Evolutionary conservation across 2,113 vertebrate species (phyloP), one percentile per base, ranked within the genome.

Genomic region (Crotalus horridus): DNA sequence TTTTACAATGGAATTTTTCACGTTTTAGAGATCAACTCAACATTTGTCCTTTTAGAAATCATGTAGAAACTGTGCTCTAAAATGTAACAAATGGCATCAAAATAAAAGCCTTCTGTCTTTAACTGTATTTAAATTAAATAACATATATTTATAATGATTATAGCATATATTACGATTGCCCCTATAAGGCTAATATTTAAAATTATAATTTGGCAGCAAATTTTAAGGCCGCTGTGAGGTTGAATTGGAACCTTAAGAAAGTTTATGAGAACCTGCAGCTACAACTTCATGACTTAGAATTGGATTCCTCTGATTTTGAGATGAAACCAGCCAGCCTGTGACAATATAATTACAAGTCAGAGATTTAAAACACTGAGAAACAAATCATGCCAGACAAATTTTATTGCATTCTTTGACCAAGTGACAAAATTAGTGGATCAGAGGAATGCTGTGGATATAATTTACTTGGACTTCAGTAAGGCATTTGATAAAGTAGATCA

Each of bases 311-410:
- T 39, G 92, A 51, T 33, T 12, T 94, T 4, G 26, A 86, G n/a
- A 56, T 91, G 61, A 95, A 95, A 93, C 1, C 56, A 94, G 61
- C 85, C 46, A 10, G 6, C 26, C 24, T 89, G 4, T 55, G 94
- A 64, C 6, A 39, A 9, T 39, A 0, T 85, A 91, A 88, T 93
- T 92, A 9, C 26, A 86, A 89, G 39, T 81, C 87, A 5, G 9
- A 88, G 26, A 89, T 90, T 29, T 13, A 56, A 94, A 93, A 24
- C 21, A 7, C 94, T 13, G 90, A 90, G 93, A 89, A 43, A 43
- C 43, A 43, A 3, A 43, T 43, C 43, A 43, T 43, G 43, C 43
- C 43, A 43, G 43, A 43, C 43, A 43, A 43, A 43, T 43, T 4
- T 43, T 43, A 43, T 43, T 43, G 43, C 43, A 43, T 43, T 43